Percentiles rank a stretch among this genome's conserved stretches.
These are phyloP conservation scores for Steinernema carpocapsae DNA, from an alignment of 2,888 invertebrate species.

Conservation along the genomic window DNA sequence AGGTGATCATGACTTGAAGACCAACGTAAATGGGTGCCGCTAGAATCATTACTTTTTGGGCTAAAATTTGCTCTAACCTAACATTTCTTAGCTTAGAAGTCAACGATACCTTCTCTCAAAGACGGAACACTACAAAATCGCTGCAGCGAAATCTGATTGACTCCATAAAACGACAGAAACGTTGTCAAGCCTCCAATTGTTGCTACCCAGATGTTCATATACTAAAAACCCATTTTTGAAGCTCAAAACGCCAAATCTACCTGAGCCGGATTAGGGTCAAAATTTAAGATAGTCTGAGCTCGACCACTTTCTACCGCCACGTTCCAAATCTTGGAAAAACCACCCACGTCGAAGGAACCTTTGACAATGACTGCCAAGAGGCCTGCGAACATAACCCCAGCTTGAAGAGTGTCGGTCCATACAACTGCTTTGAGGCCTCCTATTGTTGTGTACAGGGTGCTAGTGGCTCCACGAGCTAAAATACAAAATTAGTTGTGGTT, in stretches of 20 bases:
- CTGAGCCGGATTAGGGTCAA: conserved; percentile 17
- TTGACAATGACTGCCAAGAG: conserved; percentile 28
- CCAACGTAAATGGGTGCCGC: conserved; percentile 45
- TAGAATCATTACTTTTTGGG: conserved; percentile 44
- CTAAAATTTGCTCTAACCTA: neutral
- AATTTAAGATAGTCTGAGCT: neutral
- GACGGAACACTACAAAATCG: conserved; percentile 26
- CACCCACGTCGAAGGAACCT: conserved; percentile 33
- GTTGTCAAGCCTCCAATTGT: conserved; percentile 40
- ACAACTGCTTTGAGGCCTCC: conserved; percentile 43
- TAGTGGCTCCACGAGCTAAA: conserved; percentile 32
- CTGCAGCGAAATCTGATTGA: conserved; percentile 33
- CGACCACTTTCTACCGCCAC: conserved; percentile 16
- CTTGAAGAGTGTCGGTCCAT: conserved; percentile 40
- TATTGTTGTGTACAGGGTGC: conserved; percentile 40
- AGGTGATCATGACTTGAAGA: conserved; percentile 5
- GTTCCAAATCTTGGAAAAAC: neutral
- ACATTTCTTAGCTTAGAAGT: neutral
- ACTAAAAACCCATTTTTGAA: neutral
- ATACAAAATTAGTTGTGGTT: no score
- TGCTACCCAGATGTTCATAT: conserved; percentile 24
- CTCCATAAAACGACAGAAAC: conserved; percentile 47
- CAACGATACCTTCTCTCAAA: neutral
- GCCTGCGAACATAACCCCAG: conserved; percentile 37
- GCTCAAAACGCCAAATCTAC: neutral